Conservation (phyloP, 2,888 invertebrate genomes). For the Leptinotarsa juncta region DNA sequence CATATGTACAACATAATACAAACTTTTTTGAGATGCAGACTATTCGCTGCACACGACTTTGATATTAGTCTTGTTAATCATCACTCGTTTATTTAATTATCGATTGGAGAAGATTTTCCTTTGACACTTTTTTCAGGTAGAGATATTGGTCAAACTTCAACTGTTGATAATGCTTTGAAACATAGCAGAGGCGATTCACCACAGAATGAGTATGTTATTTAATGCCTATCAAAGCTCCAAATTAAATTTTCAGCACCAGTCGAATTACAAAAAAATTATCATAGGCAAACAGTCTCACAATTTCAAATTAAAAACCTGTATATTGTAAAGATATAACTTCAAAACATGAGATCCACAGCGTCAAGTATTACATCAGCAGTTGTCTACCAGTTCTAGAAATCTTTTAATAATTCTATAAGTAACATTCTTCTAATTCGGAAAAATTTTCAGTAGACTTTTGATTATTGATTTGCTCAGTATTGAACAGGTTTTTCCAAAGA, state of each 20-base stretch:
- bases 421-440: slow-evolving; percentile 2
- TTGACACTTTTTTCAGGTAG: not conserved
- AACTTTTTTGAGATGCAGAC: not conserved
- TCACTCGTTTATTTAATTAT: not conserved
- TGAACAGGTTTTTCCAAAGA: no score
- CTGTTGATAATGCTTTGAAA: no score
- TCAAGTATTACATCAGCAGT: not conserved
- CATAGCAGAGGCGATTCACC: no score
- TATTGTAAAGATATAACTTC: not conserved
- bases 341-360: not conserved
- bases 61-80: slow-evolving; percentile 7
- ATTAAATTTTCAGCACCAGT: no score
- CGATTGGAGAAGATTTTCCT: not conserved
- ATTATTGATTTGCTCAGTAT: not conserved
- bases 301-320: not conserved
- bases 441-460: not conserved
- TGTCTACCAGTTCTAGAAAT: not conserved
- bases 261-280: not conserved
- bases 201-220: no score
- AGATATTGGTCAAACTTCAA: no score
- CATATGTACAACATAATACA: slow-evolving; percentile 17
- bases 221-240: no score
- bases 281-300: not conserved
- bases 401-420: not conserved
- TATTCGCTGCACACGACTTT: not conserved